A percentile compares a stretch with the other conserved stretches of the same genome.
Conservation (phyloP, 2,797 vertebrate species). For the Petrocephalus schoutedeni region DNA sequence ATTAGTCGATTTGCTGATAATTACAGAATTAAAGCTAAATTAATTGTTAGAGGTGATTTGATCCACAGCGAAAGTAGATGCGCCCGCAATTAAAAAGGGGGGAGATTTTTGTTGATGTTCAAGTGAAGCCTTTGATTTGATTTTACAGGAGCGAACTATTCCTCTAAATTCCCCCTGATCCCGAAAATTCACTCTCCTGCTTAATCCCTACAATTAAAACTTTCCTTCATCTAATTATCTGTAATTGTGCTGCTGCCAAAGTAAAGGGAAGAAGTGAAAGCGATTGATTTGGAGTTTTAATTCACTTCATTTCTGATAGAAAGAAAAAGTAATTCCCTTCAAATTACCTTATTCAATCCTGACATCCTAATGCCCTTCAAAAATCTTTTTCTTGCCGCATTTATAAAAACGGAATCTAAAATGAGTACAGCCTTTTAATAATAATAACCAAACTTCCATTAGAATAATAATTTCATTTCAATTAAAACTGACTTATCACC, state of each 20-base stretch:
- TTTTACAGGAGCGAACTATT: conserved; percentile 67
- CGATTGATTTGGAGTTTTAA: conserved; percentile 99
- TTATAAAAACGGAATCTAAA: conserved; percentile 91
- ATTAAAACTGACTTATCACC: conserved; percentile 98
- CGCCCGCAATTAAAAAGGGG: conserved; percentile 78
- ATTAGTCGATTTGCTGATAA: conserved; percentile 97
- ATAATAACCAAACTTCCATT: conserved; percentile 99
- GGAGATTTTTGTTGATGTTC: conserved; percentile 78
- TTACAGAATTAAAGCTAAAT: conserved; percentile 96
- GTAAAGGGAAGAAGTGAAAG: conserved; percentile 56
- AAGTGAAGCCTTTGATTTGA: conserved; percentile 75
- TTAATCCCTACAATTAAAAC: conserved; percentile 90
- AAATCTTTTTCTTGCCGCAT: conserved; percentile 91
- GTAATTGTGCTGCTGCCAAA: conserved; percentile 78
- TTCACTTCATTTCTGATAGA: conserved; percentile 99
- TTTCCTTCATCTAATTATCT: conserved; percentile 82
- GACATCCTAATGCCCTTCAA: conserved; percentile 99
- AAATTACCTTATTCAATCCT: conserved; percentile 99
- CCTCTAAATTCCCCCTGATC: conserved; percentile 76
- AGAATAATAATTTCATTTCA: conserved; percentile 99
- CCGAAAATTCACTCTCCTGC: conserved; percentile 66
- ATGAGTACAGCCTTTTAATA: conserved; percentile 95
- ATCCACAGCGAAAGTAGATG: conserved; percentile 72
- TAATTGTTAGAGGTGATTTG: conserved; percentile 88
- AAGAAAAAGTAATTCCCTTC: conserved; percentile 97